A percentile compares a stretch with the other conserved stretches of the same genome.
Evolutionary conservation across 1,140 invertebrate genomes (phyloP).

Genomic region (Andricus grossulariae): DNA sequence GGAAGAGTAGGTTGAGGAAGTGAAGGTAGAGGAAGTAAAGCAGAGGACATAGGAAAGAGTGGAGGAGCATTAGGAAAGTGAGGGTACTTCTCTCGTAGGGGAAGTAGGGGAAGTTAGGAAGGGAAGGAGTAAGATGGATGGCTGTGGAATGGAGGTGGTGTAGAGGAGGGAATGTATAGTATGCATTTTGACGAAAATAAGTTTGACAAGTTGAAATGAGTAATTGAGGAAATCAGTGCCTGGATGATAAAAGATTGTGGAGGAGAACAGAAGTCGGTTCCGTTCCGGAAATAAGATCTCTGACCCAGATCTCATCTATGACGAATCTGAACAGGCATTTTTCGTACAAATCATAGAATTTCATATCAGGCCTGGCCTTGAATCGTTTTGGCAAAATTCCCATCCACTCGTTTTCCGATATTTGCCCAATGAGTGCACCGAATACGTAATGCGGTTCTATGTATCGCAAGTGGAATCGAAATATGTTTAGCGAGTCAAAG

Average conservation of each 20-base stretch:
- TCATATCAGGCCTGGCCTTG: slow-evolving; percentile 11
- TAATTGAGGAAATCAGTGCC: slow-evolving; percentile 1
- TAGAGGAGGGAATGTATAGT: too few species aligned
- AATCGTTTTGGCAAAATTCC: slow-evolving; percentile 22
- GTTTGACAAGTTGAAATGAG: background rate
- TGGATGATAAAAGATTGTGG: background rate
- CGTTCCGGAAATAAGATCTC: slow-evolving; percentile 7
- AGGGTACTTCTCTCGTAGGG: too few species aligned
- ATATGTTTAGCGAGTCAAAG: background rate
- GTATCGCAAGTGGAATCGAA: slow-evolving; percentile 16
- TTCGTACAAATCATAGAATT: slow-evolving; percentile 20
- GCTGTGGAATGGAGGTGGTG: too few species aligned
- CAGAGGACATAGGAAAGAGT: too few species aligned
- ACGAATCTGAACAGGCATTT: slow-evolving; percentile 11
- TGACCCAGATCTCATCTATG: slow-evolving; percentile 12
- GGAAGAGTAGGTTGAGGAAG: too few species aligned
- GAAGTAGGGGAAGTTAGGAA: too few species aligned
- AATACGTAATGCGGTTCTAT: slow-evolving; percentile 9
- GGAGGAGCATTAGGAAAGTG: too few species aligned
- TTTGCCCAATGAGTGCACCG: slow-evolving; percentile 16
- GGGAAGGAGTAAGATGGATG: too few species aligned
- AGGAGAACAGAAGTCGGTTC: background rate
- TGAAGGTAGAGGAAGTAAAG: too few species aligned
- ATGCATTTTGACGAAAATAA: background rate
- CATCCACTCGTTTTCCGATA: slow-evolving; percentile 9